phyloP scores from a whole-genome alignment of 2,888 invertebrate species.

The Brachyopa scutellaris region DNA sequence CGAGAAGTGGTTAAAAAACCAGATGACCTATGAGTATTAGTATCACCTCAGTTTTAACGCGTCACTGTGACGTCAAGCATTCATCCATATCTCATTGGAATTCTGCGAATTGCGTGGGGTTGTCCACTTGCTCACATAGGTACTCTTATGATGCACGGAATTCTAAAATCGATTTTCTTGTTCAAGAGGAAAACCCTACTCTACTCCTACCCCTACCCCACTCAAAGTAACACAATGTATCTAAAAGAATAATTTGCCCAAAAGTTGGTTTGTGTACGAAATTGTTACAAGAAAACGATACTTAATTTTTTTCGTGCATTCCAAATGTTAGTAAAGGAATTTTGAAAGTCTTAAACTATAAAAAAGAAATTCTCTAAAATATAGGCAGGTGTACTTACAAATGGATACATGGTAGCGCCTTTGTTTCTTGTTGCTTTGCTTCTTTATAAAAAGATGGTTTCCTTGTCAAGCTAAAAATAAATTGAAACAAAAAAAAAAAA shows the following conservation, averaged over 20 bases:
- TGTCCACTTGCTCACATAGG: no score
- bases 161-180: no score
- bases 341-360: not conserved
- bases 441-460: not conserved
- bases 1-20: not conserved
- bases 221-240: constrained; percentile 62
- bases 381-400: constrained; percentile 74
- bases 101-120: not conserved
- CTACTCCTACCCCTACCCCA: constrained; percentile 1
- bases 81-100: not conserved
- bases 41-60: not conserved
- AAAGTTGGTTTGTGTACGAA: constrained; percentile 67
- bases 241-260: constrained; percentile 46
- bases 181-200: no score
- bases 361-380: not conserved
- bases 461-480: constrained; percentile 37
- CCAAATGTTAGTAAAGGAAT: constrained; percentile 39
- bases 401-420: constrained; percentile 75
- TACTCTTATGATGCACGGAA: no score
- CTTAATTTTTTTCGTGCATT: constrained; percentile 16
- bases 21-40: constrained; percentile 12
- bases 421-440: constrained; percentile 10
- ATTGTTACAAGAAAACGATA: constrained; percentile 10
- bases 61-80: not conserved
- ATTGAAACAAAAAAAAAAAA: not conserved